phyloP scores from a whole-genome alignment of 1,140 invertebrate genomes.

The Mycetomoellerius zeteki region DNA sequence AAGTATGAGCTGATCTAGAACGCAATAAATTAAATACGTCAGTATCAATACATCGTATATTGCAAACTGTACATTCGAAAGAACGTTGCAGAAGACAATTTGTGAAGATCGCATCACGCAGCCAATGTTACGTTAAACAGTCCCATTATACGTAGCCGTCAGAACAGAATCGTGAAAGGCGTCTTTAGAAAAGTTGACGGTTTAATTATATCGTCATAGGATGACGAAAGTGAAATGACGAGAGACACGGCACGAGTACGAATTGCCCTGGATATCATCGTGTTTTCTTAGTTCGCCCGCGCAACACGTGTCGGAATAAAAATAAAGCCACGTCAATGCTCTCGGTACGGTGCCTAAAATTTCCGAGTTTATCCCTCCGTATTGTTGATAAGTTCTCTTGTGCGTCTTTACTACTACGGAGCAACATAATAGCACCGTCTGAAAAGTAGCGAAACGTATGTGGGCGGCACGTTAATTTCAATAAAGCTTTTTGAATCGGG shows the following conservation, averaged over 20 bases:
- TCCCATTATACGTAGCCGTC: not conserved
- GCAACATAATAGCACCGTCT: not conserved
- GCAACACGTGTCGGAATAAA: constrained; percentile 62
- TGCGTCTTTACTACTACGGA: not conserved
- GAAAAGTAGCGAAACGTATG: not conserved
- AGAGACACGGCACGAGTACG: constrained; percentile 25
- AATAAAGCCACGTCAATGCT: constrained; percentile 44
- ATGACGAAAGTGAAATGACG: constrained; percentile 49
- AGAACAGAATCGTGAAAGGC: not conserved
- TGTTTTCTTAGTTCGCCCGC: constrained; percentile 6
- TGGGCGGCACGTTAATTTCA: not conserved
- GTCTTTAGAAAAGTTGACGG: not conserved
- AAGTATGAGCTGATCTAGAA: no score
- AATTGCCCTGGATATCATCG: constrained; percentile 26
- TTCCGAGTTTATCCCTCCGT: constrained; percentile 20
- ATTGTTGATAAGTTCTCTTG: constrained; percentile 11
- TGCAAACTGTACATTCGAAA: not conserved
- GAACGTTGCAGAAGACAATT: not conserved
- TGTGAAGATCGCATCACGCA: not conserved
- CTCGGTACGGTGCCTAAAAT: not conserved
- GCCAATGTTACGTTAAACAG: not conserved
- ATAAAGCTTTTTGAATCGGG: constrained; percentile 21
- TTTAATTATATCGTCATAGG: constrained; percentile 29
- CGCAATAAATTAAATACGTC: constrained; percentile 1
- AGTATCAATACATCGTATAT: not conserved